phyloP scores from a whole-genome alignment of 2,888 invertebrate species.

The Dicyrtomina minuta region DNA sequence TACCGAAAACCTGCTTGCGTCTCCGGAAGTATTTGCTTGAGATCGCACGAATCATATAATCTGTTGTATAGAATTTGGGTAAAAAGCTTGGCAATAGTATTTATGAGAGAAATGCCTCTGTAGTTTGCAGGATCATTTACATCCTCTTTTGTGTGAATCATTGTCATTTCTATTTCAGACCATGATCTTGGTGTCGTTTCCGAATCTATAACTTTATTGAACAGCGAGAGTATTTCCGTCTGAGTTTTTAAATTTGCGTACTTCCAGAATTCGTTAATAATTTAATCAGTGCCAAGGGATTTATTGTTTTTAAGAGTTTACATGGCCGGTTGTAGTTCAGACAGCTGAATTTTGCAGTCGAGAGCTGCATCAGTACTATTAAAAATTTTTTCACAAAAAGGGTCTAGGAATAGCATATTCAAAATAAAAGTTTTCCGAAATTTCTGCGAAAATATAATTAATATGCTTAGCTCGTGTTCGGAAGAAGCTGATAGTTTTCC shows the following conservation, averaged over 20 bases:
- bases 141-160: not conserved
- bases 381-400: not conserved
- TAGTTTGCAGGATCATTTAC: not conserved
- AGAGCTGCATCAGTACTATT: not conserved
- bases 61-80: not conserved
- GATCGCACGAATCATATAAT: not conserved
- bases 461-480: not conserved
- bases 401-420: not conserved
- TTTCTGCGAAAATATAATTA: not conserved
- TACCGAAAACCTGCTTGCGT: conserved; percentile 13
- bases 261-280: not conserved
- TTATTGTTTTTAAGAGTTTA: no score
- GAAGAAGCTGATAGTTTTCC: not conserved
- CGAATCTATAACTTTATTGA: not conserved
- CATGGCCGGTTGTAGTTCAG: not conserved
- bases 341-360: not conserved
- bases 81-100: not conserved
- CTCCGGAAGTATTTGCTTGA: conserved; percentile 2
- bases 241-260: not conserved
- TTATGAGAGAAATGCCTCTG: not conserved
- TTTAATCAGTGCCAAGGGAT: not conserved
- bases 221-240: not conserved
- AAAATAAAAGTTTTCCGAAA: not conserved
- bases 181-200: not conserved
- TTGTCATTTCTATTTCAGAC: not conserved